phyloP scores from a whole-genome alignment of 64 coral and sea anemone genomes.

The Pachyseris speciosa region DNA sequence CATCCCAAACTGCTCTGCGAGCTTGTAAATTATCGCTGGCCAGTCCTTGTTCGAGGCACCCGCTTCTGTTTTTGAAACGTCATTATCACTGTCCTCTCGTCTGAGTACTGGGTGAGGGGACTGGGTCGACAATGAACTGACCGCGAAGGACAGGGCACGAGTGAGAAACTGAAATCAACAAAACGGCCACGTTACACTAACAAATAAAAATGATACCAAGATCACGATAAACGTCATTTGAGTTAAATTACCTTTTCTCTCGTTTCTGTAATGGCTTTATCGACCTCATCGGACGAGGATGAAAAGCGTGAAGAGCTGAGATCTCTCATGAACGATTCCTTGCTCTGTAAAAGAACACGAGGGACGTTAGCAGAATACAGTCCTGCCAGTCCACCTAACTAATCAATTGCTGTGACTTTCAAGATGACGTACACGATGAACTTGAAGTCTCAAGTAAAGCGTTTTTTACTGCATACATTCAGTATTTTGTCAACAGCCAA shows the following conservation, averaged over 20 bases:
- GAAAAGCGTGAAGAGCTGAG: slow-evolving; percentile 36
- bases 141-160: slow-evolving; percentile 65
- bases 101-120: background rate
- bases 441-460: too few relatives aligned
- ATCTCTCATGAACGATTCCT: slow-evolving; percentile 67
- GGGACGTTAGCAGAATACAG: too few relatives aligned
- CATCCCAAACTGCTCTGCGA: slow-evolving; percentile 84
- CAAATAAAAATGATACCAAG: background rate
- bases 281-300: background rate
- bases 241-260: slow-evolving; percentile 63
- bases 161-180: slow-evolving; percentile 65
- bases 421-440: too few relatives aligned
- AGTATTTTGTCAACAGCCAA: too few relatives aligned
- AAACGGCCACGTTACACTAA: background rate
- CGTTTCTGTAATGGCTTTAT: slow-evolving; percentile 41
- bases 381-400: too few relatives aligned
- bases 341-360: slow-evolving; percentile 37
- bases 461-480: too few relatives aligned
- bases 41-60: slow-evolving; percentile 53
- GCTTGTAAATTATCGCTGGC: slow-evolving; percentile 62
- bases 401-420: too few relatives aligned
- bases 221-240: background rate
- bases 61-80: background rate
- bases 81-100: slow-evolving; percentile 18
- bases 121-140: slow-evolving; percentile 41